Base-by-base conservation (phyloP, 1,140 invertebrate genomes). In the Diachasmimorpha longicaudata region DNA sequence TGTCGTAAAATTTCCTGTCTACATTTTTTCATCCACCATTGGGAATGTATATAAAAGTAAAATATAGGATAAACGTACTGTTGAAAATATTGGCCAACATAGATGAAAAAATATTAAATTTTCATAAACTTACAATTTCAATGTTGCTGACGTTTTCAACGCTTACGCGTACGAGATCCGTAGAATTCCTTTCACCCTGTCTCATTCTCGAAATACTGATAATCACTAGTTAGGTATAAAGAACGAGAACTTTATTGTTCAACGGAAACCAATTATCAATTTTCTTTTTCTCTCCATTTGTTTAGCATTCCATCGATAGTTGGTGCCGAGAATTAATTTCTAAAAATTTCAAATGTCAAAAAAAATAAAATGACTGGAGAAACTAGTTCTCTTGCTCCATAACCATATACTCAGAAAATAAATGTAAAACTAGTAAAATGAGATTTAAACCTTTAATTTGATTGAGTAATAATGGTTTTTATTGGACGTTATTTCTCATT, bases 401-500 rank as follows among this genome's bases (percentile, higher is more conserved):
- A n/a, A n/a, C n/a, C n/a, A n/a, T n/a, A n/a, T n/a, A n/a, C n/a
- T n/a, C n/a, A n/a, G n/a, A n/a, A n/a, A n/a, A n/a, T n/a, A n/a
- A n/a, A n/a, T n/a, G n/a, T n/a, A n/a, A n/a, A n/a, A n/a, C n/a
- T n/a, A 14, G 16, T 4, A 19, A 52, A 52, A 52, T n/a, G 4
- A 52, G 11, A 52, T 52, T 52, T 52, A 5, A 52, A 52, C 16
- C 16, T 52, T 52, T 13, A 5, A 52, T 13, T 14, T 8, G 13
- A 52, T 58, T 13, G 55, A n/a, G 4, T n/a, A n/a, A n/a, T n/a
- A 58, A 58, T 25, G 1, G 4, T 63, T 25, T 63, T 63, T 63
- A 63, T 48, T 52, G 39, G 31, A 52, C 11, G 16, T 78, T 74
- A 77, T 58, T 77, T 58, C 9, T 70, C 48, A 13, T 14, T 48